A percentile compares a stretch with the other conserved stretches of the same genome.
These are phyloP conservation scores for Patiria pectinifera DNA, from an alignment of 53 echinoderm and acorn worm species.

Conservation along the genomic window DNA sequence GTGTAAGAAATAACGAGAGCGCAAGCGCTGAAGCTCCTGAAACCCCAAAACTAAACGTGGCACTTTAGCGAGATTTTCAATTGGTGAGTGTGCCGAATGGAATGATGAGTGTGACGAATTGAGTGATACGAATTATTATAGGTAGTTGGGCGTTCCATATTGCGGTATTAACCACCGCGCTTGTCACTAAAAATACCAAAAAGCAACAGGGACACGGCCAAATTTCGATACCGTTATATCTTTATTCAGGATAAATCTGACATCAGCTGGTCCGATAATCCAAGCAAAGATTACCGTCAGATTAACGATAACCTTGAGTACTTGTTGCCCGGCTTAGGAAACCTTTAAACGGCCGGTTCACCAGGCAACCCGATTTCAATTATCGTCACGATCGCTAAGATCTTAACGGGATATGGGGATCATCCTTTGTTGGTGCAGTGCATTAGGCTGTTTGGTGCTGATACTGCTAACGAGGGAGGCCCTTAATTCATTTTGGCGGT, in stretches of 20 bases:
- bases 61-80: no score
- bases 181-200: no score
- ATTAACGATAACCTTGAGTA: neutral
- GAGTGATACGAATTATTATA: no score
- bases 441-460: neutral
- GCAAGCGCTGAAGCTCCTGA: no score
- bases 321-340: neutral
- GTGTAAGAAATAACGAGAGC: no score
- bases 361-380: neutral
- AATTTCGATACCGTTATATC: neutral
- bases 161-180: no score
- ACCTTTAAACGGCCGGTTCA: no score
- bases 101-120: no score
- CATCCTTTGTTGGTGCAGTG: slow-evolving; percentile 1
- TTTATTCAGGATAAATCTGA: neutral
- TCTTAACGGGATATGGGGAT: neutral
- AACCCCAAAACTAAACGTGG: no score
- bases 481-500: neutral
- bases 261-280: neutral
- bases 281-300: neutral
- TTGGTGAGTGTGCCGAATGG: no score
- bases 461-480: neutral
- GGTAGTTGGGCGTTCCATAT: no score
- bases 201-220: no score
- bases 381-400: neutral